A percentile compares a stretch with the other conserved stretches of the same genome.
Conservation (phyloP, 1,140 invertebrate species). For the Temnothorax nylanderi region DNA sequence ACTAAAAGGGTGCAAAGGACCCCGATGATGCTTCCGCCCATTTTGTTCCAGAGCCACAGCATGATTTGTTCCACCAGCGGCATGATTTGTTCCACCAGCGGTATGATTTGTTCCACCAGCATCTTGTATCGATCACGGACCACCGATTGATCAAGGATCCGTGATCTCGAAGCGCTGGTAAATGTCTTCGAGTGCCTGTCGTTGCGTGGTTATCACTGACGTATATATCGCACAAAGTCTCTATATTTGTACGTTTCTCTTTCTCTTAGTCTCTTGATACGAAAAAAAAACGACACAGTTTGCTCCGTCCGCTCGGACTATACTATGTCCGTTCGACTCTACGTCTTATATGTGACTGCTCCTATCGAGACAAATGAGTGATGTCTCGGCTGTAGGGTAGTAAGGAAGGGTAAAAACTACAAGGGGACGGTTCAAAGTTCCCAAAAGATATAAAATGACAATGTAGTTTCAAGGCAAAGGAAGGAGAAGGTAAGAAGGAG, state of each 20-base stretch:
- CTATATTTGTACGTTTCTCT: background rate
- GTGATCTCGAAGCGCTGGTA: background rate
- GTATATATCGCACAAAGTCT: background rate
- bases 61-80: constrained; percentile 72
- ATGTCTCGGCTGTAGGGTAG: background rate
- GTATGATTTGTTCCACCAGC: constrained; percentile 73
- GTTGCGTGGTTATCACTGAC: constrained; percentile 25
- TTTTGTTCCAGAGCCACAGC: too few relatives aligned
- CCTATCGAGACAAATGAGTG: too few relatives aligned
- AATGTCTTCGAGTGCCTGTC: background rate
- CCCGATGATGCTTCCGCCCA: too few relatives aligned
- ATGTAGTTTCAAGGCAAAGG: background rate
- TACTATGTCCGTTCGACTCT: background rate
- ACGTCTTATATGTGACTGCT: background rate
- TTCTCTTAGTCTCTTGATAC: background rate
- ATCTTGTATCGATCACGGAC: constrained; percentile 60
- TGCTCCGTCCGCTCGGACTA: background rate
- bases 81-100: constrained; percentile 46
- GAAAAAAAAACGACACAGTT: background rate
- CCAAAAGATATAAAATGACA: background rate
- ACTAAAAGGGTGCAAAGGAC: constrained; percentile 81
- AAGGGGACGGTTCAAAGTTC: too few relatives aligned
- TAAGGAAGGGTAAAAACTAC: background rate
- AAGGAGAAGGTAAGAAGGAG: too few relatives aligned
- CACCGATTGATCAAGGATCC: background rate